A percentile compares a stretch with the other conserved stretches of the same genome.
These are phyloP conservation scores for Anguilla marmorata DNA, from an alignment of 2,797 vertebrate genomes.

Conservation along the genomic window DNA sequence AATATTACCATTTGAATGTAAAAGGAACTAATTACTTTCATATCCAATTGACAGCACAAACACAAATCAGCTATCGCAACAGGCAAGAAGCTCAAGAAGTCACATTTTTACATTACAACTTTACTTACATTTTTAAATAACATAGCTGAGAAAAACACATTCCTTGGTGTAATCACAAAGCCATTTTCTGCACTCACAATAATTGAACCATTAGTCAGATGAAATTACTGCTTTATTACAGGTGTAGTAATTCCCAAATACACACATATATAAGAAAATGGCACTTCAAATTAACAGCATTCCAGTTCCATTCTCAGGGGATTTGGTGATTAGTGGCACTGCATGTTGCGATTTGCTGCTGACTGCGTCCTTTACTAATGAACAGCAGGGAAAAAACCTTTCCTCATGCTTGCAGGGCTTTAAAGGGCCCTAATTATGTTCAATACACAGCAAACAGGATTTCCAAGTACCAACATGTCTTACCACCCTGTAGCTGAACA, in stretches of 20 bases:
- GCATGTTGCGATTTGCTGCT: neutral
- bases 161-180: neutral
- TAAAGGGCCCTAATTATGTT: neutral
- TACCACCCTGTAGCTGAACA: conserved; percentile 1
- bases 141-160: neutral
- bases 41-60: neutral
- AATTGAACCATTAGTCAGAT: neutral
- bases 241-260: neutral
- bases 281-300: neutral
- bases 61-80: neutral
- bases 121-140: no score
- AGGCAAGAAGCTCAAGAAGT: neutral
- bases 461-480: neutral
- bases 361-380: neutral
- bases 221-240: neutral
- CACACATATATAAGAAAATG: neutral
- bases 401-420: neutral
- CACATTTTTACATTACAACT: neutral
- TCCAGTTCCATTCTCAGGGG: neutral
- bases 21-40: conserved; percentile 7
- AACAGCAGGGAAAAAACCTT: neutral
- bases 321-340: neutral
- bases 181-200: neutral
- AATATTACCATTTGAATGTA: neutral
- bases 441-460: neutral